These are phyloP conservation scores for Lampropteryx suffumata DNA, from an alignment of 2,888 invertebrate genomes.

Conservation along the genomic window DNA sequence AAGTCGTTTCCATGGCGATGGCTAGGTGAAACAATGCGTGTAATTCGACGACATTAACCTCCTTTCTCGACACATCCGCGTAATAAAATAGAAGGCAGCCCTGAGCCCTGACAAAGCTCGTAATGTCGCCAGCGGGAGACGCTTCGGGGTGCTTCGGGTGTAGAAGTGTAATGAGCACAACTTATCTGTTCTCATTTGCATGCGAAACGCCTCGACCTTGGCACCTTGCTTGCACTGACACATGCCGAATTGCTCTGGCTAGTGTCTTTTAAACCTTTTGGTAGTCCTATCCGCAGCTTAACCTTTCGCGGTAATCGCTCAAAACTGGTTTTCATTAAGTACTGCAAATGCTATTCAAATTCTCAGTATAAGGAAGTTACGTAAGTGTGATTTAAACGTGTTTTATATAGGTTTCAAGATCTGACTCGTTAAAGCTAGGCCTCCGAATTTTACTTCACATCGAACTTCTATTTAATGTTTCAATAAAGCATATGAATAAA, in stretches of 20 bases:
- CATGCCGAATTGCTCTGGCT: constrained; percentile 47
- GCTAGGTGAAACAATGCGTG: constrained; percentile 72
- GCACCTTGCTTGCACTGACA: constrained; percentile 63
- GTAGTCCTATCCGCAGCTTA: constrained; percentile 1
- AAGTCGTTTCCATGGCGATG: constrained; percentile 61
- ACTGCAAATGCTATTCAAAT: not conserved
- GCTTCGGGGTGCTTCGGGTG: constrained; percentile 50
- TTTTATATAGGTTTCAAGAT: constrained; percentile 3
- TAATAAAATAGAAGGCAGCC: constrained; percentile 73
- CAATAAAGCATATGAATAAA: constrained; percentile 1
- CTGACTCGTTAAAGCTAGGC: constrained; percentile 4
- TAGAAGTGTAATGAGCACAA: constrained; percentile 71
- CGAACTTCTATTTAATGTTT: not conserved
- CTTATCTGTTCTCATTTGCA: constrained; percentile 78
- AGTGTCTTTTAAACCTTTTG: not conserved
- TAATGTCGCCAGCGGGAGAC: constrained; percentile 62
- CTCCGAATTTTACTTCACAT: not conserved
- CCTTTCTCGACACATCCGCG: constrained; percentile 70
- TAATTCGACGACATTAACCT: constrained; percentile 74
- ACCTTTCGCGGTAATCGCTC: not conserved
- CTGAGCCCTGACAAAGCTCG: constrained; percentile 61
- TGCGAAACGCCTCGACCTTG: constrained; percentile 76
- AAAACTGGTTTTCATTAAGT: constrained; percentile 4
- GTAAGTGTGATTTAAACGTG: not conserved
- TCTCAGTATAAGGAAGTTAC: not conserved